Evolutionary conservation across 2,888 invertebrate genomes (phyloP), one percentile per base, ranked within the genome.

Genomic region (Aphrophora alni): DNA sequence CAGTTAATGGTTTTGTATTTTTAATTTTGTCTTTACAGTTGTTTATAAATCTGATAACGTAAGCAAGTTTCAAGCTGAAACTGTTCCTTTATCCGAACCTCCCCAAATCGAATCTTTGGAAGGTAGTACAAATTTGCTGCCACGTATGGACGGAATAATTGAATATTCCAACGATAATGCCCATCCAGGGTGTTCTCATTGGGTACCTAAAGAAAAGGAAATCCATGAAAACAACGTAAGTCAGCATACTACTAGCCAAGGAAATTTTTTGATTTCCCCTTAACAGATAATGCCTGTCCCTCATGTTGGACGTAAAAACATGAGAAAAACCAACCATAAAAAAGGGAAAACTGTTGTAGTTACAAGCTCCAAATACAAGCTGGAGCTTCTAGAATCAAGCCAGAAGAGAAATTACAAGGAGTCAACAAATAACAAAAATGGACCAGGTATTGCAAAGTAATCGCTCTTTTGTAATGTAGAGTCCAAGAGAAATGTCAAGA

Each of bases 51-150:
- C 33, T 5, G 33, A 33, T 5, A 8, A 33, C 8, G 33, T 5
- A 33, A 5, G 33, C 33, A 3, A 33, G 8, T 5, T 33, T 3
- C 33, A 33, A 33, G 33, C 33, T 33, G 33, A 33, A 33, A 33
- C 33, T 33, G 33, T 33, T 33, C 33, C 33, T 33, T 33, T 8
- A 33, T 33, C 5, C 8, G 33, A 8, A 33, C 33, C 33, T 5
- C 8, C 33, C 33, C 8, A 33, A 33, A 33, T 5, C 8, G 33
- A 33, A 33, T 33, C 33, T 33, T 33, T 33, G 33, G 33, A 33
- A 33, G 33, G 8, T 33, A 33, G 33, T 33, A 5, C 33, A 33
- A 33, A 82, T 86, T 86, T 81, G 82, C 76, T 75, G 84, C 85
- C 75, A 72, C 84, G 78, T 75, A 84, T 80, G 33, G 81, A 84